Evolutionary conservation across 1,140 invertebrate genomes (phyloP).

Genomic region (Bactericera cockerelli): DNA sequence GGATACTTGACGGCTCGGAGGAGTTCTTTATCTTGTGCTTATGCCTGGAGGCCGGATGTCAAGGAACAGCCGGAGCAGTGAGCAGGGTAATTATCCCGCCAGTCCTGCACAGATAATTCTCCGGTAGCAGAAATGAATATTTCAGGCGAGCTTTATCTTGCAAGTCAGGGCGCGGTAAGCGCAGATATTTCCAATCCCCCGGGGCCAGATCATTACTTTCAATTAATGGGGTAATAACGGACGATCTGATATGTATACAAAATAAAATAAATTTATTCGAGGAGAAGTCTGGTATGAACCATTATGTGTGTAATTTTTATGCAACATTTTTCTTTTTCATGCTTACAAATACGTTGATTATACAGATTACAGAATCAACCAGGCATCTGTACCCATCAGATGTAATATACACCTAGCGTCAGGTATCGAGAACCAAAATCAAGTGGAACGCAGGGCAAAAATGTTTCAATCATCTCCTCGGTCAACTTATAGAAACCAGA

Average conservation of each 20-base stretch:
- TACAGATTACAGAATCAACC: neutral
- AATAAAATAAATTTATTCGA: neutral
- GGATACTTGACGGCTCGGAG: neutral
- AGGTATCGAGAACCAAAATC: neutral
- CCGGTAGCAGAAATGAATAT: slow-evolving; percentile 5
- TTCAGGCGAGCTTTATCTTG: neutral
- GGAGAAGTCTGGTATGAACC: neutral
- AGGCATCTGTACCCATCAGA: too few relatives aligned
- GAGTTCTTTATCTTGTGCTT: slow-evolving; percentile 1
- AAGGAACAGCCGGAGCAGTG: neutral
- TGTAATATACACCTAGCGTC: too few relatives aligned
- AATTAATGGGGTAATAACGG: slow-evolving; percentile 9
- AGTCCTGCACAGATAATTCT: slow-evolving; percentile 1
- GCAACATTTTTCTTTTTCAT: slow-evolving; percentile 8
- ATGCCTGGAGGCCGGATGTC: slow-evolving; percentile 5
- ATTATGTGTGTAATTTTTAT: slow-evolving; percentile 8
- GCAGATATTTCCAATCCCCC: neutral
- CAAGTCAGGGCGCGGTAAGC: slow-evolving; percentile 4
- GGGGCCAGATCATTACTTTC: slow-evolving; percentile 6
- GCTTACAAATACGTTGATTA: slow-evolving; percentile 9
- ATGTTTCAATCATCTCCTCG: neutral
- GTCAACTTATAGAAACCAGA: neutral
- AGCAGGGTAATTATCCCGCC: slow-evolving; percentile 7
- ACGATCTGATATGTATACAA: slow-evolving; percentile 3
- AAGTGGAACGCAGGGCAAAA: neutral